phyloP scores from a whole-genome alignment of 2,888 invertebrate species.

The Eupelmus urozonus region DNA sequence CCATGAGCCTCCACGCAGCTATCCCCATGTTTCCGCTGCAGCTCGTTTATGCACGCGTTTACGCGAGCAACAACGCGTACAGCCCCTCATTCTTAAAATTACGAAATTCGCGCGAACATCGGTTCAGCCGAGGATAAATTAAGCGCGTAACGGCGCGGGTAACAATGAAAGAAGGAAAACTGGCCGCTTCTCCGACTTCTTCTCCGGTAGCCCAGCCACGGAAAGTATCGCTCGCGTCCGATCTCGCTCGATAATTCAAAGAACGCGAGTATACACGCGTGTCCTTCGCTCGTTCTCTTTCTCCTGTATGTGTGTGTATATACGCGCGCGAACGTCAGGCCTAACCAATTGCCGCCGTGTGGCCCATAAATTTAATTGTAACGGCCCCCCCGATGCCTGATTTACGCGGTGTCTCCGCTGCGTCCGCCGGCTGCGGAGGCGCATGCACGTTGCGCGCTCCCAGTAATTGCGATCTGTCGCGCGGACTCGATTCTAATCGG shows the following conservation, averaged over 20 bases:
- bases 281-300: constrained; percentile 16
- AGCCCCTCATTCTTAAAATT: not conserved
- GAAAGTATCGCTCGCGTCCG: constrained; percentile 20
- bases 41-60: constrained; percentile 41
- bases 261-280: constrained; percentile 23
- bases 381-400: constrained; percentile 62
- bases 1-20: not conserved
- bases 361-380: constrained; percentile 73
- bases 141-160: not conserved
- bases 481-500: constrained; percentile 49
- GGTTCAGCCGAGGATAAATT: constrained; percentile 19
- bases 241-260: constrained; percentile 44
- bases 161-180: constrained; percentile 37
- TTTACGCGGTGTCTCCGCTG: constrained; percentile 51
- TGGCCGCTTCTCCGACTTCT: not conserved
- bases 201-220: not conserved
- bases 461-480: constrained; percentile 48
- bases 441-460: too few relatives aligned
- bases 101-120: not conserved
- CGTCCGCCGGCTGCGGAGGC: not conserved
- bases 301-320: constrained; percentile 3
- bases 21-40: constrained; percentile 11
- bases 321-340: constrained; percentile 1
- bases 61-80: constrained; percentile 21
- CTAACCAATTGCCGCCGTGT: constrained; percentile 62